Evolutionary conservation across 2,113 vertebrate genomes (phyloP).

Genomic region (Isurus oxyrinchus): DNA sequence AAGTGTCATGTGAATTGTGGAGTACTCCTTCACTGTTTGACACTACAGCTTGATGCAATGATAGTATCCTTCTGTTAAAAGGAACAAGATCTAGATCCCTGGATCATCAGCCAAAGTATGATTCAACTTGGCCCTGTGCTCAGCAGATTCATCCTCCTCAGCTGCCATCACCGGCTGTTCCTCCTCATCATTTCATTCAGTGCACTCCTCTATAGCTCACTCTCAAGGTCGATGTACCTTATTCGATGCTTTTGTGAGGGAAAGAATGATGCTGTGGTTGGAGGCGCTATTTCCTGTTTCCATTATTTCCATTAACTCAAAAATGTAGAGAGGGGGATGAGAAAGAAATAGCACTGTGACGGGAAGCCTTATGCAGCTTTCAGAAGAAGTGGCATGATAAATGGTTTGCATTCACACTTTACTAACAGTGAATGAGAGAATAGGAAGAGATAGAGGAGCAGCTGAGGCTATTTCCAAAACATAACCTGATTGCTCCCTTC

Average conservation of each 20-base stretch:
- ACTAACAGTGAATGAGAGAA: background rate
- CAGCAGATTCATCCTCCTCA: background rate
- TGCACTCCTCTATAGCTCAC: background rate
- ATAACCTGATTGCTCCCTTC: background rate
- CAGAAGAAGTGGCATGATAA: background rate
- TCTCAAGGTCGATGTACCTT: background rate
- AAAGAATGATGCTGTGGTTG: background rate
- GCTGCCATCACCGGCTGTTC: background rate
- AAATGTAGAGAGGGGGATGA: background rate
- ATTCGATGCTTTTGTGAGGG: background rate
- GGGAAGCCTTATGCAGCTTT: background rate
- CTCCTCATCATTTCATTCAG: background rate
- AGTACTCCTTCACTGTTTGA: background rate
- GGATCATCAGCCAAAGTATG: background rate
- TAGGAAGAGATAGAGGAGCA: background rate
- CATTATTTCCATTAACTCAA: background rate
- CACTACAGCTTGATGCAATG: background rate
- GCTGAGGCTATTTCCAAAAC: background rate
- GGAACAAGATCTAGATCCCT: background rate
- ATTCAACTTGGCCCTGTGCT: background rate
- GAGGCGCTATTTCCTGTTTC: background rate
- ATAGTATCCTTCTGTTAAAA: background rate
- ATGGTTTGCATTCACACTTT: background rate
- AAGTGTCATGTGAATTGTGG: background rate
- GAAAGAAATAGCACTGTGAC: background rate